A percentile compares a stretch with the other conserved stretches of the same genome.
Evolutionary conservation across 2,113 vertebrate genomes (phyloP).

Genomic region (Cnemophilus loriae): DNA sequence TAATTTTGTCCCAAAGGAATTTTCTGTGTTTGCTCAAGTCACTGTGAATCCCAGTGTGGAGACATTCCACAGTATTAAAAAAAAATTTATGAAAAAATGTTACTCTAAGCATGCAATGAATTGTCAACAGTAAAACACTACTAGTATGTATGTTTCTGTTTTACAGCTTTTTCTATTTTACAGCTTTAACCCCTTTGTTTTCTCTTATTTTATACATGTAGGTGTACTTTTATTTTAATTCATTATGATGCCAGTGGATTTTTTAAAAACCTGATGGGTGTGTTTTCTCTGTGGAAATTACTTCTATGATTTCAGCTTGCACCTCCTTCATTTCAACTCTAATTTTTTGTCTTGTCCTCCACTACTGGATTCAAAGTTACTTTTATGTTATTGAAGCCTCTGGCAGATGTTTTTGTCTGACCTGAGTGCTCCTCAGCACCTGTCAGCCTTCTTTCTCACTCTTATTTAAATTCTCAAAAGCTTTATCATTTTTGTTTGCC

Average conservation of each 20-base stretch:
- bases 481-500: neutral
- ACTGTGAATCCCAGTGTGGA: neutral
- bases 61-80: neutral
- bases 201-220: neutral
- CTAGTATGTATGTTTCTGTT: neutral
- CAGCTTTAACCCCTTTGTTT: neutral
- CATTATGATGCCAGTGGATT: neutral
- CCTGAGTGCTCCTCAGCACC: neutral
- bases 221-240: neutral
- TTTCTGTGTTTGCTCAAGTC: neutral
- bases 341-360: neutral
- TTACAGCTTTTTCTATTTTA: neutral
- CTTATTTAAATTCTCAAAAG: neutral
- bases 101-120: neutral
- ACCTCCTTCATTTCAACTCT: neutral
- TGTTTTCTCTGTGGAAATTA: neutral
- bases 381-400: neutral
- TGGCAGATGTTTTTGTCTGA: conserved; percentile 26
- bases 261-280: neutral
- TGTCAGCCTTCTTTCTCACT: neutral
- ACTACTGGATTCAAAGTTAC: neutral
- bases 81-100: neutral
- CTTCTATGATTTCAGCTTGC: neutral
- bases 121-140: neutral
- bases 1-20: neutral